Percentiles rank a stretch among this genome's conserved stretches.
Conservation (phyloP, 2,797 vertebrate species). For the Glyptemys insculpta region DNA sequence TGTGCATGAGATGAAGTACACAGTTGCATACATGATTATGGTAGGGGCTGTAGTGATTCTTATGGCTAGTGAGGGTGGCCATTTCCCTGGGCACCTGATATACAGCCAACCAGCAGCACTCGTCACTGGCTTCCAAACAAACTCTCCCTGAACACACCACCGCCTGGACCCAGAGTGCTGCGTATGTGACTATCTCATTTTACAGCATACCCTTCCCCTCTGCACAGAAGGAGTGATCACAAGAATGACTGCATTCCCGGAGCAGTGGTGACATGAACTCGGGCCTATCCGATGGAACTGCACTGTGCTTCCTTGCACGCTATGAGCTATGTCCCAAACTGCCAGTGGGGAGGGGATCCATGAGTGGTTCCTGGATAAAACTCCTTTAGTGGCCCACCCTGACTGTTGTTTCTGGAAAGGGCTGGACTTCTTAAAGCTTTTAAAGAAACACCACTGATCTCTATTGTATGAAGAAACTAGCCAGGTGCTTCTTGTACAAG, state of each 20-base stretch:
- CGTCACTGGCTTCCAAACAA: not conserved
- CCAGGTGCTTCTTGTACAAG: not conserved
- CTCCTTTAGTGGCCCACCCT: not conserved
- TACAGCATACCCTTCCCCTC: not conserved
- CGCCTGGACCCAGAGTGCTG: not conserved
- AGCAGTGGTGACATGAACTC: not conserved
- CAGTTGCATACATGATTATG: not conserved
- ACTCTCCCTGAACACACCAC: not conserved
- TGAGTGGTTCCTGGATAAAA: accelerated
- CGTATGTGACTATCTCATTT: not conserved
- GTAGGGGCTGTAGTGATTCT: not conserved
- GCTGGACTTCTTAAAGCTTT: not conserved
- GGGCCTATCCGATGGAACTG: not conserved
- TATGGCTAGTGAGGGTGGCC: not conserved
- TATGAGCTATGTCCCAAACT: not conserved
- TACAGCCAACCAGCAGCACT: not conserved
- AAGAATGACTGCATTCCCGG: not conserved
- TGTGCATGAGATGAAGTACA: not conserved
- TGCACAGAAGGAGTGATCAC: not conserved
- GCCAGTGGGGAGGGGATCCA: not conserved
- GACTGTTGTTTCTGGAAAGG: not conserved
- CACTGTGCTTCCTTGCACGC: not conserved
- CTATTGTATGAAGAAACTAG: not conserved
- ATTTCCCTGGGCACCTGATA: not conserved
- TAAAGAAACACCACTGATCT: not conserved